phyloP scores from a whole-genome alignment of 2,113 vertebrate genomes.

The Gadus chalcogrammus region DNA sequence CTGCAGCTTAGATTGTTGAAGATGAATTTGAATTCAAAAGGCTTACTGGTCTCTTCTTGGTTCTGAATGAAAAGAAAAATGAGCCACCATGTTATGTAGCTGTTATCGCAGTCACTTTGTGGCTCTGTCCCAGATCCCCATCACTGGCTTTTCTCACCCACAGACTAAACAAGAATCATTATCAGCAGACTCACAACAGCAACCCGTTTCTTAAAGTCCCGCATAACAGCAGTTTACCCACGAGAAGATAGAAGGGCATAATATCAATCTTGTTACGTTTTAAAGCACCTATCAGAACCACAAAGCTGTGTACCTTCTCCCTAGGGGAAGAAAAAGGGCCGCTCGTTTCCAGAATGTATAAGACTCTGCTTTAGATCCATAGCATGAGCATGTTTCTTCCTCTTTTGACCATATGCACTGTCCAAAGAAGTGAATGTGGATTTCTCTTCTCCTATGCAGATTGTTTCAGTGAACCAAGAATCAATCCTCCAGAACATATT shows the following conservation, averaged over 20 bases:
- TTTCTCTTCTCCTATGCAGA: too few relatives aligned
- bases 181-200: slow-evolving; percentile 48
- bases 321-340: too few relatives aligned
- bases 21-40: slow-evolving; percentile 53
- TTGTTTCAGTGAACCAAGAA: too few relatives aligned
- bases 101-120: slow-evolving; percentile 61
- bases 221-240: slow-evolving; percentile 16
- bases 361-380: too few relatives aligned
- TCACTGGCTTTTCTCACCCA: slow-evolving; percentile 43
- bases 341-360: too few relatives aligned
- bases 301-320: slow-evolving; percentile 10
- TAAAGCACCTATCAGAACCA: slow-evolving; percentile 7
- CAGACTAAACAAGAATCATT: slow-evolving; percentile 73
- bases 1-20: slow-evolving; percentile 40
- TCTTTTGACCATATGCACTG: too few relatives aligned
- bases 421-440: too few relatives aligned
- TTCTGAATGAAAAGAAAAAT: slow-evolving; percentile 41
- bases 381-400: too few relatives aligned
- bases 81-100: slow-evolving; percentile 65
- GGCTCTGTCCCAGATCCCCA: slow-evolving; percentile 48
- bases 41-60: slow-evolving; percentile 25
- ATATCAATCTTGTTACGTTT: slow-evolving; percentile 23
- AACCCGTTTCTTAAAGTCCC: slow-evolving; percentile 55
- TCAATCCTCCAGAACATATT: too few relatives aligned
- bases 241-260: slow-evolving; percentile 41